These are phyloP conservation scores for Oxyscelio sp. DNA, from an alignment of 2,888 invertebrate genomes.

Conservation along the genomic window DNA sequence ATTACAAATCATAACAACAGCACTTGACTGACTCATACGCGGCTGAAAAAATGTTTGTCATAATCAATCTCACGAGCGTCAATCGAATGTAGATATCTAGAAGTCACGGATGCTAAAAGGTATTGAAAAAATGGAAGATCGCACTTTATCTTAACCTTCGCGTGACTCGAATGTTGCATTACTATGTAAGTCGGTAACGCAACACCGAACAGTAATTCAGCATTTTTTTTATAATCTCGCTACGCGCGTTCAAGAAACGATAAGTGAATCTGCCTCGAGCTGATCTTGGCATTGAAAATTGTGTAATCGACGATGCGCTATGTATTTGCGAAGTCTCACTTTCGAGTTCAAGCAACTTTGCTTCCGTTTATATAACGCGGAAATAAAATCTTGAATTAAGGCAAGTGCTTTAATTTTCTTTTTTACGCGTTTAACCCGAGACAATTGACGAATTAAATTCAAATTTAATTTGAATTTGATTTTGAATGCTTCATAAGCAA, in stretches of 20 bases:
- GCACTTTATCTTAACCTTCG: slow-evolving; percentile 67
- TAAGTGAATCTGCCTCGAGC: slow-evolving; percentile 40
- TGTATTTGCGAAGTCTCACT: slow-evolving; percentile 9
- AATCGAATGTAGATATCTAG: background rate
- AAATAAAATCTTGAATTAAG: too few relatives aligned
- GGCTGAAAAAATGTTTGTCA: background rate
- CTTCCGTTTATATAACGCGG: background rate
- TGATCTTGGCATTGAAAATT: slow-evolving; percentile 64
- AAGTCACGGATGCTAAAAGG: slow-evolving; percentile 23
- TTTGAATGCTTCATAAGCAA: too few relatives aligned
- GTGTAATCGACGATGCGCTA: slow-evolving; percentile 23
- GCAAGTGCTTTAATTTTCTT: too few relatives aligned
- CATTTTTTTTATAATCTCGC: slow-evolving; percentile 43
- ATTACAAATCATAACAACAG: too few relatives aligned
- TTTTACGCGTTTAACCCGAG: too few relatives aligned
- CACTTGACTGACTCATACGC: too few relatives aligned
- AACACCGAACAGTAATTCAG: slow-evolving; percentile 54
- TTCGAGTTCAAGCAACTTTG: slow-evolving; percentile 63
- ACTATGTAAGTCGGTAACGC: slow-evolving; percentile 57
- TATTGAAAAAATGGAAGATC: slow-evolving; percentile 10
- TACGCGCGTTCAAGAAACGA: slow-evolving; percentile 35
- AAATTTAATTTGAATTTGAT: too few relatives aligned
- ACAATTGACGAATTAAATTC: too few relatives aligned
- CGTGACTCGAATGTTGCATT: slow-evolving; percentile 63
- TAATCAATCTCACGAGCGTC: slow-evolving; percentile 12